Conservation (phyloP, 1,140 invertebrate genomes). For the Drosophila pseudoananassae region DNA sequence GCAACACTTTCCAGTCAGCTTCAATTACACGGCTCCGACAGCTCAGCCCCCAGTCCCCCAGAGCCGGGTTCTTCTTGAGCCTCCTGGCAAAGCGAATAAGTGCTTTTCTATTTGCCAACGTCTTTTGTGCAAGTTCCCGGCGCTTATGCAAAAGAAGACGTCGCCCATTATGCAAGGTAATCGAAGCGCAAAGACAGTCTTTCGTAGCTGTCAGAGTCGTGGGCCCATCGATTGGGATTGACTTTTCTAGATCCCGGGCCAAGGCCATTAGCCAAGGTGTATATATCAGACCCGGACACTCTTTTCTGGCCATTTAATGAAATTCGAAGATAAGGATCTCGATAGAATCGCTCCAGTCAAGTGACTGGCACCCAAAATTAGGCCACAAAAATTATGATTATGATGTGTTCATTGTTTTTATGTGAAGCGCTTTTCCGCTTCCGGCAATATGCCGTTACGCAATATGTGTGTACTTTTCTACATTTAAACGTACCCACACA, state of each 20-base stretch:
- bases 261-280: slow-evolving; percentile 21
- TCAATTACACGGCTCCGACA: slow-evolving; percentile 65
- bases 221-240: slow-evolving; percentile 38
- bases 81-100: slow-evolving; percentile 46
- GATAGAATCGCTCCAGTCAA: slow-evolving; percentile 30
- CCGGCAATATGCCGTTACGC: slow-evolving; percentile 50
- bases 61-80: not conserved
- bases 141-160: slow-evolving; percentile 70
- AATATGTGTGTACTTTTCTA: slow-evolving; percentile 1
- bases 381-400: slow-evolving; percentile 78
- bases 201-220: slow-evolving; percentile 31
- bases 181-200: slow-evolving; percentile 62
- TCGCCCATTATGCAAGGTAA: slow-evolving; percentile 72
- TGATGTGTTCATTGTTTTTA: slow-evolving; percentile 81
- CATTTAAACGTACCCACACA: not conserved
- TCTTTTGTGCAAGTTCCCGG: slow-evolving; percentile 56
- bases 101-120: slow-evolving; percentile 68
- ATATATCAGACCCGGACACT: not conserved
- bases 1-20: slow-evolving; percentile 64
- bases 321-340: slow-evolving; percentile 23
- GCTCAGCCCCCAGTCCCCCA: not conserved
- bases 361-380: slow-evolving; percentile 58
- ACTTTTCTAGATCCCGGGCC: slow-evolving; percentile 9
- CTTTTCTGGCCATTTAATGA: slow-evolving; percentile 16
- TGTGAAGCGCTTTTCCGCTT: slow-evolving; percentile 50